These are phyloP conservation scores for Corynorhinus townsendii DNA, from an alignment of 2,113 vertebrate species.

Conservation along the genomic window DNA sequence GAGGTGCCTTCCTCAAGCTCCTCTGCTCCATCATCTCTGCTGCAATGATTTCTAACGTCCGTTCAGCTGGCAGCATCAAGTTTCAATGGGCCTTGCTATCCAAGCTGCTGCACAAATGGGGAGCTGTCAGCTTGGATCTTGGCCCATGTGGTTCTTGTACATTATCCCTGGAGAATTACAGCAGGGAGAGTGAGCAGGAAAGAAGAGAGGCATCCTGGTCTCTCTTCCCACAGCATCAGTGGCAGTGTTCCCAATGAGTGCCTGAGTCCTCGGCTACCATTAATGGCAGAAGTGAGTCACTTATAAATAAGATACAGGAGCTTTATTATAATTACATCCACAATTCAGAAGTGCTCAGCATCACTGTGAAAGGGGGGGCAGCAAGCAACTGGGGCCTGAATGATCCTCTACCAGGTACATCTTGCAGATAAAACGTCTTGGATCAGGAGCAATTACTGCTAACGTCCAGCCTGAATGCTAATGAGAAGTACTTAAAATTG, in stretches of 20 bases:
- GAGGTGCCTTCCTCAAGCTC: neutral
- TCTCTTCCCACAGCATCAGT: neutral
- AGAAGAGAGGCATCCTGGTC: neutral
- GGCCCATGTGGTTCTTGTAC: neutral
- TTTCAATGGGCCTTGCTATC: neutral
- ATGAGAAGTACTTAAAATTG: slow-evolving; percentile 60
- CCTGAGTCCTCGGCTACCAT: slow-evolving; percentile 49
- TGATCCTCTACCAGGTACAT: slow-evolving; percentile 58
- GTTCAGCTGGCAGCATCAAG: neutral
- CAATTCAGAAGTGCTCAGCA: slow-evolving; percentile 41
- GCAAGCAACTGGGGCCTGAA: slow-evolving; percentile 59
- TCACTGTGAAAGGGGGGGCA: slow-evolving; percentile 59
- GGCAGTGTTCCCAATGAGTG: slow-evolving; percentile 26
- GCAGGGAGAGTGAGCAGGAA: neutral
- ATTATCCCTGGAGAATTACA: neutral
- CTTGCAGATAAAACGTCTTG: slow-evolving; percentile 62
- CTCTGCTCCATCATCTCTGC: neutral
- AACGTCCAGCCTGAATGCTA: slow-evolving; percentile 57
- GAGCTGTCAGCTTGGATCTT: slow-evolving; percentile 22
- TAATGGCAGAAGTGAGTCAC: slow-evolving; percentile 70
- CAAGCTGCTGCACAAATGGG: neutral
- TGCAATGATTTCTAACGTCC: neutral
- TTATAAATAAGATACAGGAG: slow-evolving; percentile 60
- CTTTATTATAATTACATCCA: slow-evolving; percentile 56
- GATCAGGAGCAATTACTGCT: slow-evolving; percentile 59